phyloP scores from a whole-genome alignment of 2,797 vertebrate genomes.

The Rhinella marina region DNA sequence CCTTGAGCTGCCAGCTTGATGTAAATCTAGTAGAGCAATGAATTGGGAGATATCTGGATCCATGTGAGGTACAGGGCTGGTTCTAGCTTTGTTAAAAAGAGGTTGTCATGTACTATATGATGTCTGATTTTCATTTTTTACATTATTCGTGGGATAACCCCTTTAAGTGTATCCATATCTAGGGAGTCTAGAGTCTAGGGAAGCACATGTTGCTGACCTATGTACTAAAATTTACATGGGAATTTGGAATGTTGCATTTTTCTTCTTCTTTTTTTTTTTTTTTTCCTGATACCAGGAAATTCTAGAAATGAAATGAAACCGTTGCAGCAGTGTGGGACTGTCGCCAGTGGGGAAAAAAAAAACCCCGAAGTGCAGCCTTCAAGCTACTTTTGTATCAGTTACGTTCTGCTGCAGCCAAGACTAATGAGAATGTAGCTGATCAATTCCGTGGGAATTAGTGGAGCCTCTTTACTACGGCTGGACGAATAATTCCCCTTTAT shows the following conservation, averaged over 20 bases:
- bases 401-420: not conserved
- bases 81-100: no score
- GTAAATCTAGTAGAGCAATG: no score
- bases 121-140: no score
- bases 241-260: not conserved
- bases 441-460: slow-evolving; percentile 5
- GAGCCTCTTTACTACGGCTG: not conserved
- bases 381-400: slow-evolving; percentile 14
- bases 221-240: not conserved
- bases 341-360: not conserved
- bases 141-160: no score
- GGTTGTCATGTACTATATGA: no score
- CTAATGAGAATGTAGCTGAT: slow-evolving; percentile 1
- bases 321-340: not conserved
- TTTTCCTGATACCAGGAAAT: not conserved
- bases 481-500: not conserved
- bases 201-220: not conserved
- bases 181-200: no score
- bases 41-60: no score
- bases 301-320: not conserved
- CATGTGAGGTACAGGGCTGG: no score
- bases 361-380: not conserved
- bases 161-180: no score
- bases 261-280: not conserved
- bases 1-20: no score